Evolutionary conservation across 2,888 invertebrate genomes (phyloP), one percentile per base, ranked within the genome.

Genomic region (Amphipyra tragopoginis): DNA sequence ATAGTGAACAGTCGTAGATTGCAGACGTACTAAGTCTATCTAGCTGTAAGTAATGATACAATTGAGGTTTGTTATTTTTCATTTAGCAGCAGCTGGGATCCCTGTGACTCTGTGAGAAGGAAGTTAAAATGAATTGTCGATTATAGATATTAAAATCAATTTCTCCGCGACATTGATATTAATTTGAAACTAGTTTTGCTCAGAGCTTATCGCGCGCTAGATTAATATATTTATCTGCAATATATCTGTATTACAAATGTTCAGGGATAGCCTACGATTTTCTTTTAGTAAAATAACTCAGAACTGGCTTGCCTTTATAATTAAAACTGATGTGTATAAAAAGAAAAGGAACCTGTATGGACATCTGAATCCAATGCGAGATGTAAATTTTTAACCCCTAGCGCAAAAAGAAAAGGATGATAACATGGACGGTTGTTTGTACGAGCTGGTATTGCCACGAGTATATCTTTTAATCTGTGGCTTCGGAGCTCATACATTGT

Each of bases 21-120:
- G 88, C 87, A 89, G 88, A 86, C 89, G 86, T 86, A 88, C 89
- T 89, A 87, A 86, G 83, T 85, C 80, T 83, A 84, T 82, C 83
- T 93, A 93, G 92, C 93, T 93, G 93, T 94, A 93, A 89, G 88
- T 93, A 93, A 93, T 93, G 86, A 90, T 88, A 91, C 89, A 90
- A 92, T 87, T 88, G 88, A 85, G 80, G 85, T 85, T 87, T 84
- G 86, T 89, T 73, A 84, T 87, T 86, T 88, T 76, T 77, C 86
- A 86, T 86, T 88, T 80, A 81, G 68, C 80, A 54, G 57, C 51
- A 76, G 65, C 69, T 80, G 69, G 71, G 78, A 75, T 63, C 65
- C 59, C 39, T 52, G 52, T 56, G 59, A 49, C 51, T 55, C n/a
- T 45, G 6, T 33, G 14, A 53, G 29, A 13, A 39, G 36, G 33